Evolutionary conservation across 2,888 invertebrate genomes (phyloP).

Genomic region (Cosmopolites sordidus): DNA sequence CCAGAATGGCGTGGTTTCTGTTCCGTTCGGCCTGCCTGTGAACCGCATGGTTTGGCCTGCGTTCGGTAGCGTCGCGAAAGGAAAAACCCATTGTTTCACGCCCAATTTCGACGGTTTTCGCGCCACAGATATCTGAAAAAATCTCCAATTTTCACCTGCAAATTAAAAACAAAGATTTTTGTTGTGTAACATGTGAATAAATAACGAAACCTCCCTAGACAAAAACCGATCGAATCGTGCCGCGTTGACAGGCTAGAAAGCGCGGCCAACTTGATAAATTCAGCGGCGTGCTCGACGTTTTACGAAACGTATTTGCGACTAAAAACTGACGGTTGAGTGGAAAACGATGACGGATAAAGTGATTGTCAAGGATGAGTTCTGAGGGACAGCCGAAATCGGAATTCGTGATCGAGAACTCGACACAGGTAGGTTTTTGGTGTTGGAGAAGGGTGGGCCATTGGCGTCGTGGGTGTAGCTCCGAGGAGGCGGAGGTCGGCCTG

Average conservation of each 20-base stretch:
- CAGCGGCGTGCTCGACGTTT: background rate
- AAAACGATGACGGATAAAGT: constrained; percentile 28
- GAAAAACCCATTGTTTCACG: constrained; percentile 11
- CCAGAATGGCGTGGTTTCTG: constrained; percentile 49
- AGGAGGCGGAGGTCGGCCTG: constrained; percentile 44
- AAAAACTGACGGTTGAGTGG: background rate
- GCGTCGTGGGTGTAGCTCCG: constrained; percentile 37
- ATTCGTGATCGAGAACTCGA: constrained; percentile 39
- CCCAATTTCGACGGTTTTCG: constrained; percentile 5
- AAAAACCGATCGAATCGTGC: constrained; percentile 27
- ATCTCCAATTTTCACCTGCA: background rate
- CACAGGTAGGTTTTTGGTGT: constrained; percentile 37
- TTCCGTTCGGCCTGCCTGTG: constrained; percentile 49
- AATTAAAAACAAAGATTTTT: too few relatives aligned
- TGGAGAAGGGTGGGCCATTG: constrained; percentile 35
- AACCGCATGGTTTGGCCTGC: constrained; percentile 34
- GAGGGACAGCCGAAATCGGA: constrained; percentile 21
- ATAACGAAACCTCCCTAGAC: constrained; percentile 15
- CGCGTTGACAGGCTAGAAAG: constrained; percentile 21
- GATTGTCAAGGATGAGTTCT: constrained; percentile 20
- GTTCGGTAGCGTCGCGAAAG: constrained; percentile 11
- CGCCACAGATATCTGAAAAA: background rate
- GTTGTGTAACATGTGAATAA: constrained; percentile 14
- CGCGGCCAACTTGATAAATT: background rate
- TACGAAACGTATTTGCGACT: background rate